phyloP scores from a whole-genome alignment of 2,888 invertebrate genomes.

The Schizotus pectinicornis region DNA sequence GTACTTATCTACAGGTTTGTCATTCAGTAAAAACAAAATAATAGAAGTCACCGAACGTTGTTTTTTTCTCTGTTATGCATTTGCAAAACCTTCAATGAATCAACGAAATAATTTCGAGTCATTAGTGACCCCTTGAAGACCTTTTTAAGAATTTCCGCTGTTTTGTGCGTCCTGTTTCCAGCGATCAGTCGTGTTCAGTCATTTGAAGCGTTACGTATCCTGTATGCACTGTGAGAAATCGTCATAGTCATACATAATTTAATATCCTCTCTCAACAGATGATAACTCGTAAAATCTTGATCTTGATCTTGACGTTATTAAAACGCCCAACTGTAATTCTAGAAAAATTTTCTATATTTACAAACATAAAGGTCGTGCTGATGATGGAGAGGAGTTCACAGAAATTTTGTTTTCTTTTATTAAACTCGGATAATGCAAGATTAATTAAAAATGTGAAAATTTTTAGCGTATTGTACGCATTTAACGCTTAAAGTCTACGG shows the following conservation, averaged over 20 bases:
- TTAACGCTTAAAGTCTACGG: no score
- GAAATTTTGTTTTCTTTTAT: neutral
- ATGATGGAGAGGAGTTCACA: neutral
- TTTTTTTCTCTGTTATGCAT: no score
- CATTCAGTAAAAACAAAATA: no score
- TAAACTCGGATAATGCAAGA: neutral
- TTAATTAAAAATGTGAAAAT: neutral
- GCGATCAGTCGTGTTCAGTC: conserved; percentile 36
- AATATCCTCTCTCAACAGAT: neutral
- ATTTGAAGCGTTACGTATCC: conserved; percentile 42
- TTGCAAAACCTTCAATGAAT: neutral
- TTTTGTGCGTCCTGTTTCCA: conserved; percentile 34
- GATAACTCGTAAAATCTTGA: no score
- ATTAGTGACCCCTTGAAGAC: conserved; percentile 32
- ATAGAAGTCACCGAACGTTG: no score
- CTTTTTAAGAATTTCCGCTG: conserved; percentile 44
- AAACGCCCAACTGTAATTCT: no score
- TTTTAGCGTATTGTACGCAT: no score
- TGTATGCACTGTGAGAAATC: conserved; percentile 31
- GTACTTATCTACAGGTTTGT: no score
- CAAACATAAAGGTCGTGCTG: no score
- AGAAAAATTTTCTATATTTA: no score
- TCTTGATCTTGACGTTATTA: no score
- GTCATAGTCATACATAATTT: no score
- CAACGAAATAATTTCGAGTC: conserved; percentile 2